Evolutionary conservation across 2,888 invertebrate species (phyloP), one percentile per base, ranked within the genome.

Genomic region (Mesoligia furuncula): DNA sequence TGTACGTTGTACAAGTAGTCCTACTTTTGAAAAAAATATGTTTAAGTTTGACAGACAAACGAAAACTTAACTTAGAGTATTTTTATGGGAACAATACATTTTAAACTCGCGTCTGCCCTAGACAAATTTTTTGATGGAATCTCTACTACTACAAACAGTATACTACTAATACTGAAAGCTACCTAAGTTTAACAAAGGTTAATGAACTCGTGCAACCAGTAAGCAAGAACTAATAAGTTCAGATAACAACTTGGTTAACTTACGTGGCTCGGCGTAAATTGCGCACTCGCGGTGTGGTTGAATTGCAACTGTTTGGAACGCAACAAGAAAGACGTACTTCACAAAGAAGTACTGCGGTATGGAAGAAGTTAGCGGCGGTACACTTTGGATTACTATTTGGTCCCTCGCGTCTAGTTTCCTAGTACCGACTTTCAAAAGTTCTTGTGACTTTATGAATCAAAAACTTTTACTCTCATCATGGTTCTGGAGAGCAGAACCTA

Each of bases 211-310:
- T 27, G 72, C 66, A 54, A 61, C 67, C 39, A 27, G 72, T 57
- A 71, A 84, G 39, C 39, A 39, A 68, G 73, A 76, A 73, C 75
- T 61, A 77, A 77, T 67, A 59, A 83, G 74, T 69, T 42, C 51
- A 73, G 62, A 45, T 69, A 72, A 54, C 61, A 77, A 81, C 31
- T 85, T 62, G 59, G 64, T 66, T 70, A 75, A 82, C 24, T 84
- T 73, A 69, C 36, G 67, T 71, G 78, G 27, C 42, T 42, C 13
- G 17, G 42, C 15, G 74, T 69, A 27, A 66, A 62, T 80, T 67
- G 48, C 64, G 68, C 61, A 65, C 70, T 31, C 67, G 67, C 39
- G 31, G 20, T 69, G n/a, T 36, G 11, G 17, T n/a, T 31, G 9
- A 15, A 31, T 59, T 59, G 64, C 48, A 45, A 62, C 66, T 1